Conservation (phyloP, 1,140 invertebrate species). For the Scaptomyza graminum region DNA sequence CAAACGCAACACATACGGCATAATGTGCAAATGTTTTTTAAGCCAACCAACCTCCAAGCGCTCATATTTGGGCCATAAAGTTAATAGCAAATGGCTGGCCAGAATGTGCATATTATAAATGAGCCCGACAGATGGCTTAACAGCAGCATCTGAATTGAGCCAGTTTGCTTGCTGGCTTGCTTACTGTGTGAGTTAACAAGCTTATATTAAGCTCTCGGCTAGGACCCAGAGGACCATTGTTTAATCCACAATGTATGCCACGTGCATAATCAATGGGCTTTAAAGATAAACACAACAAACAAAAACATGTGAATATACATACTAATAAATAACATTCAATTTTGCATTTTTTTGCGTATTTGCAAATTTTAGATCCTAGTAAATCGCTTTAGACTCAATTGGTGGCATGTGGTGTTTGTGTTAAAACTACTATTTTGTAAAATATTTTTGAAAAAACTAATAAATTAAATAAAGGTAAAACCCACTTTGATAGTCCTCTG, state of each 20-base stretch:
- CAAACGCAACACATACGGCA: background rate
- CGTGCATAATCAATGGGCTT: background rate
- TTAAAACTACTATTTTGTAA: background rate
- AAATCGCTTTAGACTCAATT: background rate
- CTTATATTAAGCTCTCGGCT: background rate
- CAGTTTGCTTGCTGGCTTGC: background rate
- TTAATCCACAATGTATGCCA: background rate
- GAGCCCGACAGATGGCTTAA: slow-evolving; percentile 43
- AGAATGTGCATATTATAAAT: slow-evolving; percentile 48
- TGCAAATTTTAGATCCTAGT: background rate
- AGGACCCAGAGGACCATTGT: background rate
- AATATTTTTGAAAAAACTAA: too few species aligned
- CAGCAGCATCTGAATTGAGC: slow-evolving; percentile 15
- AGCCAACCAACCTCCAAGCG: slow-evolving; percentile 46
- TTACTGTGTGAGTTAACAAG: background rate
- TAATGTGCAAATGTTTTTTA: slow-evolving; percentile 46
- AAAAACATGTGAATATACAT: background rate
- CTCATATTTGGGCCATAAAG: slow-evolving; percentile 68
- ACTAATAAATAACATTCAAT: background rate
- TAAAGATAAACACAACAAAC: background rate
- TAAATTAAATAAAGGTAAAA: too few species aligned
- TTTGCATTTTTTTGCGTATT: background rate
- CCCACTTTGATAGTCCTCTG: too few species aligned
- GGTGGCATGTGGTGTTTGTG: background rate
- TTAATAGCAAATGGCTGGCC: slow-evolving; percentile 69